Conservation (phyloP, 2,888 invertebrate genomes). For the Nycteola revayana region DNA sequence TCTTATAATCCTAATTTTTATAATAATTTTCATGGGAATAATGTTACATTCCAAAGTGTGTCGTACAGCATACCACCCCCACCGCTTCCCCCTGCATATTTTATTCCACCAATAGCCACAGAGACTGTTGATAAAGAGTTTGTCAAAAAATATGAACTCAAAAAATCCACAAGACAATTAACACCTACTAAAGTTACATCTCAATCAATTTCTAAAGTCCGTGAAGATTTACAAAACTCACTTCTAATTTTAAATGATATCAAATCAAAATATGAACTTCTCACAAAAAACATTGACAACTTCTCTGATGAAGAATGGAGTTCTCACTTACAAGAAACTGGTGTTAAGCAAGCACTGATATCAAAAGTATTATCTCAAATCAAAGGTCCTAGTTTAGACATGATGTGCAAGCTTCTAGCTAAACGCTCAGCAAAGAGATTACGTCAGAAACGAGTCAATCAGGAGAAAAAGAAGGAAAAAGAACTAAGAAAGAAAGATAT, state of each 20-base stretch:
- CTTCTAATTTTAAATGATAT: conserved; percentile 41
- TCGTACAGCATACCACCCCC: conserved; percentile 40
- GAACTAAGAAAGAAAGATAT: conserved; percentile 58
- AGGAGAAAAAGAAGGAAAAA: conserved; percentile 56
- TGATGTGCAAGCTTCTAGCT: conserved; percentile 62
- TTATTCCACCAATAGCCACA: conserved; percentile 30
- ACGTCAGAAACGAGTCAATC: conserved; percentile 64
- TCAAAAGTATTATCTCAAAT: conserved; percentile 58
- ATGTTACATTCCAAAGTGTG: conserved; percentile 66
- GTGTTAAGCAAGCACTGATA: conserved; percentile 71
- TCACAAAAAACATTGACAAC: conserved; percentile 64
- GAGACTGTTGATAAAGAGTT: conserved; percentile 45
- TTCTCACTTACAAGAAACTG: conserved; percentile 69
- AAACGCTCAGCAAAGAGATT: conserved; percentile 73
- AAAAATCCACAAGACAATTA: conserved; percentile 9
- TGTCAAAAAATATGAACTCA: conserved; percentile 46
- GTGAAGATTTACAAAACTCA: conserved; percentile 41
- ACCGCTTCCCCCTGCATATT: conserved; percentile 41
- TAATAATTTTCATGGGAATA: conserved; percentile 51
- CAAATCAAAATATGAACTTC: conserved; percentile 52
- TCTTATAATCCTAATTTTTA: conserved; percentile 61
- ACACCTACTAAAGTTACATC: conserved; percentile 12
- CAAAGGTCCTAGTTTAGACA: conserved; percentile 59
- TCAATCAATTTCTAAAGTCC: conserved; percentile 43
- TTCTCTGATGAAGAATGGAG: conserved; percentile 82